phyloP scores from a whole-genome alignment of 1,140 invertebrate genomes.

The Zaprionus tsacasi region DNA sequence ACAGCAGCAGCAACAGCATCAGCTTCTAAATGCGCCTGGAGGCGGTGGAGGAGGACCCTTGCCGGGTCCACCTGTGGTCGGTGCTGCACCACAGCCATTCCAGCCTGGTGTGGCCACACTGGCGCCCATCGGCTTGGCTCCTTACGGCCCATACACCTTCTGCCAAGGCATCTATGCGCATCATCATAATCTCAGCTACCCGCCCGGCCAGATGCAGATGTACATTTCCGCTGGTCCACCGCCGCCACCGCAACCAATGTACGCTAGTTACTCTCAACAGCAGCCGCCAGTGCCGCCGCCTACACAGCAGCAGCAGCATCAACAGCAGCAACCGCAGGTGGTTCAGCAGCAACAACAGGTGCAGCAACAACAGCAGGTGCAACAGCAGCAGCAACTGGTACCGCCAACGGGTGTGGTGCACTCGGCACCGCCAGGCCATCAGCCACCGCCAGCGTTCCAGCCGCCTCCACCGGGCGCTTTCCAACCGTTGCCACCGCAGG shows the following conservation, averaged over 20 bases:
- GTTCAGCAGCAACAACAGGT: slow-evolving; percentile 56
- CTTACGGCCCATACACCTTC: slow-evolving; percentile 79
- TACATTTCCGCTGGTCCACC: slow-evolving; percentile 84
- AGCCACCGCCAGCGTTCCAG: slow-evolving; percentile 60
- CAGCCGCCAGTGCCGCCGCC: slow-evolving; percentile 48
- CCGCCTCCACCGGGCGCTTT: slow-evolving; percentile 64
- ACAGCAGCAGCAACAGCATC: slow-evolving; percentile 60
- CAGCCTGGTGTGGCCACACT: slow-evolving; percentile 84
- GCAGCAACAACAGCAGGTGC: slow-evolving; percentile 50
- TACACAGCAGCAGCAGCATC: slow-evolving; percentile 56
- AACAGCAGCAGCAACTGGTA: slow-evolving; percentile 47
- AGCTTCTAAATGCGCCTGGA: slow-evolving; percentile 37
- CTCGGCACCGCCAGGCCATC: slow-evolving; percentile 50
- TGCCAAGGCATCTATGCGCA: slow-evolving; percentile 78
- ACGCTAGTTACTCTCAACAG: slow-evolving; percentile 76
- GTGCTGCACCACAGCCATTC: slow-evolving; percentile 86
- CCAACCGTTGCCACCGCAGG: slow-evolving; percentile 80
- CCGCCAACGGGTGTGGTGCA: slow-evolving; percentile 45
- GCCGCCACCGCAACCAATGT: slow-evolving; percentile 85
- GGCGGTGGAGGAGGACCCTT: slow-evolving; percentile 46
- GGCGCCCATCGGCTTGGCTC: slow-evolving; percentile 75
- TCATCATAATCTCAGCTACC: slow-evolving; percentile 81
- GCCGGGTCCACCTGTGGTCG: slow-evolving; percentile 85
- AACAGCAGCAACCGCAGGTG: slow-evolving; percentile 59
- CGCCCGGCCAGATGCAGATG: slow-evolving; percentile 85